Base-by-base conservation (phyloP, 1,140 invertebrate species). In the Tribolium castaneum region DNA sequence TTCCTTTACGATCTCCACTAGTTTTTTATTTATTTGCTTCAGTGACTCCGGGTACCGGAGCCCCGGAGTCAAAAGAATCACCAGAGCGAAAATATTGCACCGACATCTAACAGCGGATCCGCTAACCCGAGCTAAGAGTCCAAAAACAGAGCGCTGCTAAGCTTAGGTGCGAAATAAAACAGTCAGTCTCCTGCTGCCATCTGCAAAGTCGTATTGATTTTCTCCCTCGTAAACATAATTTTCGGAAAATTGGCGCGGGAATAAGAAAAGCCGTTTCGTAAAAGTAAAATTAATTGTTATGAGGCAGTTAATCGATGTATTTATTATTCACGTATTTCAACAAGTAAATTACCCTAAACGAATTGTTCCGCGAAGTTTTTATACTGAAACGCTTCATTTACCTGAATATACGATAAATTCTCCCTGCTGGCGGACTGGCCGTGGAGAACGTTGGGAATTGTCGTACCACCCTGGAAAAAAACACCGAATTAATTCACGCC, bases 371-470 rank as follows among this genome's bases (percentile, higher is more conserved):
- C 13, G 35, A 72, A 51, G 50, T 50, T 51, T 72, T 51, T 51
- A 72, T 16, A 50, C 14, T 3, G 22, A 52, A 51, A 52, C 39
- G 50, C 39, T 72, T 72, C 22, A 72, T 52, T 54, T 56, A 75
- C 72, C 74, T 79, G 78, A 73, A 79, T 76, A 19, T 72, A 76
- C 13, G 78, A 76, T 56, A 79, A 59, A 79, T 79, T 79, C 35
- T 79, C 78, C 50, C 78, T 35, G 49, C 78, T 79, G 45, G 51
- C 62, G 14, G 78, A 79, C 25, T 72, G 74, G 25, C 62, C 78
- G 12, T 79, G 78, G 16, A 72, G 59, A 3, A 56, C 70, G 22
- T 56, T 75, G 2, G 77, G 35, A 30, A 74, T 79, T 62, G 72
- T 78, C 16, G 70, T 76, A 3, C 72, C 77, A 62, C 77, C 51